A percentile compares a stretch with the other conserved stretches of the same genome.
Evolutionary conservation across 2,888 invertebrate species (phyloP).

Genomic region (Pseudeuparius sepicola): DNA sequence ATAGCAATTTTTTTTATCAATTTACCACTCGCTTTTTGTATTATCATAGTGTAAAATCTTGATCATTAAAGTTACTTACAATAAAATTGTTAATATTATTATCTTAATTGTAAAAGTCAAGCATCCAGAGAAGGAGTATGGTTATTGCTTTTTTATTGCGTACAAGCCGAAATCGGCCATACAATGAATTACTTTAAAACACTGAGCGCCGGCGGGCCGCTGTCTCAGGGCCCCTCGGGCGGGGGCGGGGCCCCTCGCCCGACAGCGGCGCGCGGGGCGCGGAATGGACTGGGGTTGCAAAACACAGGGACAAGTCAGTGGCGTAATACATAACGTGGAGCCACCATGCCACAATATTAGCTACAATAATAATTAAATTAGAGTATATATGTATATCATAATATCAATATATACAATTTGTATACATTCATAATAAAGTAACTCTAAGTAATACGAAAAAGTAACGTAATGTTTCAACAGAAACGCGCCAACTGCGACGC

Average conservation of each 20-base stretch:
- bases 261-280: too few species aligned
- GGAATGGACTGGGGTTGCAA: conserved; percentile 34
- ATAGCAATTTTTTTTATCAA: conserved; percentile 24
- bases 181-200: conserved; percentile 49
- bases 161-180: conserved; percentile 44
- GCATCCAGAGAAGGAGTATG: conserved; percentile 45
- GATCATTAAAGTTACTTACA: conserved; percentile 43
- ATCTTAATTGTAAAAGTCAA: conserved; percentile 42
- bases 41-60: conserved; percentile 44
- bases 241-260: too few species aligned
- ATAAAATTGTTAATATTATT: conserved; percentile 38
- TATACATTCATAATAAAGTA: conserved; percentile 40
- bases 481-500: conserved; percentile 31
- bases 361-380: conserved; percentile 38
- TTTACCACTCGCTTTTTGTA: conserved; percentile 36
- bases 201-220: conserved; percentile 40
- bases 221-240: conserved; percentile 32
- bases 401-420: conserved; percentile 41
- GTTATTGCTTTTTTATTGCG: conserved; percentile 48
- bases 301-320: conserved; percentile 38
- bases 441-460: conserved; percentile 36
- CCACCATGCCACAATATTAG: conserved; percentile 36
- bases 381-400: conserved; percentile 37
- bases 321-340: conserved; percentile 38
- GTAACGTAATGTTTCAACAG: conserved; percentile 32